A percentile compares a stretch with the other conserved stretches of the same genome.
phyloP scores from a whole-genome alignment of 2,888 invertebrate genomes.

The Ophioninae sp. region DNA sequence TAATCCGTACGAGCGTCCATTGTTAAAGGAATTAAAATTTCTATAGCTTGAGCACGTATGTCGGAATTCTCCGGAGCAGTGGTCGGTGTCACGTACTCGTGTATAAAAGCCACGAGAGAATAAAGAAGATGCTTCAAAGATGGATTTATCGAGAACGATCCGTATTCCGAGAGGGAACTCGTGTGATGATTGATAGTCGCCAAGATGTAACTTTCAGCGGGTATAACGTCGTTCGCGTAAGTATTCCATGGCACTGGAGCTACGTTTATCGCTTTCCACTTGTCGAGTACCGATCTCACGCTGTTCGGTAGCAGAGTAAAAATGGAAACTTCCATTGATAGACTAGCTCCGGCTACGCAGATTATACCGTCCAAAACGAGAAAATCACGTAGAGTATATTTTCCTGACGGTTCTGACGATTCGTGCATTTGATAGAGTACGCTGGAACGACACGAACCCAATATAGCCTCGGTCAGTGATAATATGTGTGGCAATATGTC shows the following conservation, averaged over 20 bases:
- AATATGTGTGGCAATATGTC: conserved; percentile 87
- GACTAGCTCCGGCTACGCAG: conserved; percentile 80
- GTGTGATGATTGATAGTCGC: conserved; percentile 87
- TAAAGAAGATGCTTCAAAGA: conserved; percentile 86
- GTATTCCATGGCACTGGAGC: conserved; percentile 85
- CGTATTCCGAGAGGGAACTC: conserved; percentile 84
- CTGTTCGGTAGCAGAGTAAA: conserved; percentile 83
- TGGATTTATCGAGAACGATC: conserved; percentile 83
- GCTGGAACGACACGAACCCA: conserved; percentile 81
- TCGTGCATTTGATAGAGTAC: conserved; percentile 82
- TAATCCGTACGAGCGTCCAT: conserved; percentile 90
- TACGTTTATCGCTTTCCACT: conserved; percentile 84
- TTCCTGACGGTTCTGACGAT: conserved; percentile 76
- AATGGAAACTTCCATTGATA: conserved; percentile 82
- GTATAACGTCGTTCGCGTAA: conserved; percentile 89
- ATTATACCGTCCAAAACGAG: conserved; percentile 79
- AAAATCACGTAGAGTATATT: conserved; percentile 81
- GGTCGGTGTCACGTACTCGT: conserved; percentile 83
- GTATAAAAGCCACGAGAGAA: conserved; percentile 85
- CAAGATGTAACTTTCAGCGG: conserved; percentile 91
- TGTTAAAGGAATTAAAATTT: conserved; percentile 88
- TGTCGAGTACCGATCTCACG: conserved; percentile 84
- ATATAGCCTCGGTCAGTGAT: conserved; percentile 85
- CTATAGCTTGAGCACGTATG: conserved; percentile 85
- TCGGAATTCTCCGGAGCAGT: conserved; percentile 85